Base-by-base conservation (phyloP, 1,140 invertebrate genomes). In the Fopius arisanus region DNA sequence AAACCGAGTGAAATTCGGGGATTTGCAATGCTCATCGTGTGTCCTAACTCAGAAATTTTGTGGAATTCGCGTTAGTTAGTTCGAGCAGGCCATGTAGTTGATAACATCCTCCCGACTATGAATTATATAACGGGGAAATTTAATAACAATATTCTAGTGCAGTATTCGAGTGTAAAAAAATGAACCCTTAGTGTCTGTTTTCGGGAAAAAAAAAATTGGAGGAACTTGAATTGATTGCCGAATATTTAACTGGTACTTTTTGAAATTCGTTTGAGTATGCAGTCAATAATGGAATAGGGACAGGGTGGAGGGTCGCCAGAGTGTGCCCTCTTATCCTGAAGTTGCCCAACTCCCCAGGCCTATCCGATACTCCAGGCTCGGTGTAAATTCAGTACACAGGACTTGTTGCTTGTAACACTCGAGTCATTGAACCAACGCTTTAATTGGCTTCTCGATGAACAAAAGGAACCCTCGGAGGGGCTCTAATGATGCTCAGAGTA, bases 331-430 rank as follows among this genome's bases (percentile, higher is more conserved):
- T 59, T 59, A 59, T 59, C 23, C 23, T 7, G 23, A 26, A 59
- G 54, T 59, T 59, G 23, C 54, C 6, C 54, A 59, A 59, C 54
- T 59, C 19, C 12, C 19, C 21, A 59, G 54, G 54, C 54, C 54
- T 59, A 59, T 59, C 54, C 23, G 54, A n/a, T 59, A 59, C 54
- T 26, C 19, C 54, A 59, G 54, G 14, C 14, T 12, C 23, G 19
- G 19, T 3, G 54, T 59, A 59, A 59, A 59, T 23, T 26, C 54
- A 59, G 26, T 59, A 28, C 43, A 48, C 54, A 59, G 21, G 5
- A 59, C 54, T 59, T 59, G 54, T 59, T 59, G 54, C 54, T 59
- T 28, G 54, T 26, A 59, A 59, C 54, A 59, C 54, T 59, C 54
- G 54, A 59, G 54, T 59, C 54, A 59, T 59, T 59, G 54, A 59